Conservation (phyloP, 2,113 vertebrate species). For the Physeter macrocephalus region DNA sequence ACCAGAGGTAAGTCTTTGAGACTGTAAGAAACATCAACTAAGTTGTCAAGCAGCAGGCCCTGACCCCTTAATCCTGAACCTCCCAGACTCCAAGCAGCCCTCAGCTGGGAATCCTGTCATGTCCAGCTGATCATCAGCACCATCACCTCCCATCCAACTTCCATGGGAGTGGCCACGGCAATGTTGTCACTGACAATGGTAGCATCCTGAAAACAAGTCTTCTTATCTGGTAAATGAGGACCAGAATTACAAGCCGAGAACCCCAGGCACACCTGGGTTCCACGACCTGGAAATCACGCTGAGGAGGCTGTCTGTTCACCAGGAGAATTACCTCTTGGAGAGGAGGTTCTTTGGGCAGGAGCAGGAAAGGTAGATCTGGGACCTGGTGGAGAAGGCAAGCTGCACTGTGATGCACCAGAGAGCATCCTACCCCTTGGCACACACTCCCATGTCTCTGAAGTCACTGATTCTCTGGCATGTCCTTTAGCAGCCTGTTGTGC, state of each 20-base stretch:
- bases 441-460: slow-evolving; percentile 80
- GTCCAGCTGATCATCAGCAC: slow-evolving; percentile 88
- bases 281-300: slow-evolving; percentile 88
- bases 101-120: slow-evolving; percentile 86
- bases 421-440: slow-evolving; percentile 89
- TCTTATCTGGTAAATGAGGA: slow-evolving; percentile 84
- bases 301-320: slow-evolving; percentile 83
- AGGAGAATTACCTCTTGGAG: slow-evolving; percentile 91
- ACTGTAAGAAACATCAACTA: slow-evolving; percentile 88
- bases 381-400: slow-evolving; percentile 82
- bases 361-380: slow-evolving; percentile 86
- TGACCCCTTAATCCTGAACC: slow-evolving; percentile 87
- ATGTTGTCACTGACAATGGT: slow-evolving; percentile 84
- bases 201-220: slow-evolving; percentile 84
- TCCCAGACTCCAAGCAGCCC: slow-evolving; percentile 91
- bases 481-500: slow-evolving; percentile 87
- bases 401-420: slow-evolving; percentile 81
- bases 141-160: slow-evolving; percentile 81
- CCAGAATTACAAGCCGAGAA: slow-evolving; percentile 88
- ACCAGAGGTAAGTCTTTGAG: slow-evolving; percentile 90
- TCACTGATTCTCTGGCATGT: slow-evolving; percentile 87
- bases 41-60: slow-evolving; percentile 86
- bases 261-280: slow-evolving; percentile 86
- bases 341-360: slow-evolving; percentile 91
- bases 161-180: slow-evolving; percentile 84